Conservation (phyloP, 2,113 vertebrate species). For the Tylochromis polylepis region DNA sequence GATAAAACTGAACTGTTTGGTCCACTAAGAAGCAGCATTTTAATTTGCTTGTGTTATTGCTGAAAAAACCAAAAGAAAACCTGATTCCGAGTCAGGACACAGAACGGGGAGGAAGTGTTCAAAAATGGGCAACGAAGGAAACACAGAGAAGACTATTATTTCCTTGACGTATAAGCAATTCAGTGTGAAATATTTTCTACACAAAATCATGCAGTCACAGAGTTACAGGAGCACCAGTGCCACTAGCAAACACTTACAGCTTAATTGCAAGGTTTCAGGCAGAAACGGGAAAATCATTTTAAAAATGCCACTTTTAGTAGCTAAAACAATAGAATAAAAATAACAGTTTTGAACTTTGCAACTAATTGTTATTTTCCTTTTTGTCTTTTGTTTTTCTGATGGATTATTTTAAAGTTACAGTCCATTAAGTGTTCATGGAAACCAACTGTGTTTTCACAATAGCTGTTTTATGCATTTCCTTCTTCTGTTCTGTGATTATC, state of each 20-base stretch:
- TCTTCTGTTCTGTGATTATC: neutral
- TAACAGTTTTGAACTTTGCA: neutral
- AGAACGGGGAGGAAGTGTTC: neutral
- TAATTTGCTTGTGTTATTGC: neutral
- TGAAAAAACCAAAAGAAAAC: neutral
- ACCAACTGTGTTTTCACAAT: neutral
- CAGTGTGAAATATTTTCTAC: neutral
- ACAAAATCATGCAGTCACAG: neutral
- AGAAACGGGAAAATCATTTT: neutral
- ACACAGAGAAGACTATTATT: neutral
- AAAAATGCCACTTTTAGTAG: neutral
- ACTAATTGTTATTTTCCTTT: neutral
- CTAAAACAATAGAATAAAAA: neutral
- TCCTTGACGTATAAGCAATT: neutral
- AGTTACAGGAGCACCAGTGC: neutral
- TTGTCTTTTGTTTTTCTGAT: neutral
- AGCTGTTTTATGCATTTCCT: neutral
- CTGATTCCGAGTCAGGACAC: neutral
- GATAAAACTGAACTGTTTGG: neutral
- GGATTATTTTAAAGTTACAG: neutral
- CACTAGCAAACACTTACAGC: neutral
- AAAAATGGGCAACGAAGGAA: neutral
- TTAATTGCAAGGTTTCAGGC: neutral
- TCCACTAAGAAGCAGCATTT: neutral
- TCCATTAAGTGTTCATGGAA: neutral